Evolutionary conservation across 1,140 invertebrate genomes (phyloP), one percentile per base, ranked within the genome.

Genomic region (Venturia canescens): DNA sequence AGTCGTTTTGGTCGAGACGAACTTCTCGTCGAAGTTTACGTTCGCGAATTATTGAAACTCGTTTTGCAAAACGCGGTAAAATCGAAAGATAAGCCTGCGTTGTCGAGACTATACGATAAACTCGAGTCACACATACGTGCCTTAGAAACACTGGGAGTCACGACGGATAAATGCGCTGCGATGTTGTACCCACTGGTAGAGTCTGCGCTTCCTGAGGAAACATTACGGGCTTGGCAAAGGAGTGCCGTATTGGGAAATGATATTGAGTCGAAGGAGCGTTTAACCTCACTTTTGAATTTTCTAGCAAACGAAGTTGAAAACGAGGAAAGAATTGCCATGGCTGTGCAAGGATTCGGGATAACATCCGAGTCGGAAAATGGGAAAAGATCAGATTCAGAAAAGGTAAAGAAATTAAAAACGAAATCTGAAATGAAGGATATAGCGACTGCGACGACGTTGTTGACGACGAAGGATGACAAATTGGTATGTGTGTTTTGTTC

Each of bases 171-270:
- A 60, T 85, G 82, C 83, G 85, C 83, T 0, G 79, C 86, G 3
- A 84, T 88, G 72, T 57, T 90, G 1, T 86, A 83, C 44, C 87
- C 88, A 0, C 69, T 90, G 27, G 86, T 89, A 67, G 86, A 90
- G 79, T 90, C 88, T 2, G 84, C 87, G 23, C 26, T 91, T 9
- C 87, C 88, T 21, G 84, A 86, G 29, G 84, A 89, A 1, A 69
- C 85, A 18, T 76, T 89, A 18, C 70, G 81, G 18, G 80, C 81
- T 0, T 89, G 85, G 88, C 79, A 88, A 29, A 27, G 85, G 23
- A 69, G 50, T 76, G 78, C 66, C 16, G 71, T 44, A n/a, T 16
- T 44, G 27, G 27, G 15, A 23, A 66, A 9, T 13, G 72, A 16
- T 9, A 31, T 34, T n/a, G 44, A 26, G 18, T 16, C 29, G 15